Percentiles rank a stretch among this genome's conserved stretches.
Conservation (phyloP, 1,140 invertebrate species). For the Megalonaias nervosa region DNA sequence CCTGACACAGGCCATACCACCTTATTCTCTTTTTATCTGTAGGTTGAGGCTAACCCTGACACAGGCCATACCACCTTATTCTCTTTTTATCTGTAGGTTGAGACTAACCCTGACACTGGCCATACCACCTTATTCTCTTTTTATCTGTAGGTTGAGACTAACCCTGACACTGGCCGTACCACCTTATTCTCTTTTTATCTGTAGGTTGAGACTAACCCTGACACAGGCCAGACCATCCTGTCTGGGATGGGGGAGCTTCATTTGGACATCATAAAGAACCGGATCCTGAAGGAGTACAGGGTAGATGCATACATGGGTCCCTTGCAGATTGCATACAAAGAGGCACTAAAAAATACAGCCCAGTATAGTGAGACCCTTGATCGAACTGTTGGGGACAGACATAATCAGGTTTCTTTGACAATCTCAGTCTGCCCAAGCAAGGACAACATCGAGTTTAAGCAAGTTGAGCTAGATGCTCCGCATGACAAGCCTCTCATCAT, state of each 20-base stretch:
- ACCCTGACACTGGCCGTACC: too few species aligned
- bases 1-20: too few species aligned
- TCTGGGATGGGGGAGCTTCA: conserved; percentile 97
- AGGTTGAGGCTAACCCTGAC: too few species aligned
- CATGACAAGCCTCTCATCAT: conserved; percentile 46
- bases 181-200: conserved; percentile 67
- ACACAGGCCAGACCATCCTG: conserved; percentile 83
- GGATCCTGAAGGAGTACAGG: conserved; percentile 83
- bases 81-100: too few species aligned
- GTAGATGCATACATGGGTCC: conserved; percentile 94
- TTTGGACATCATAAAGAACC: conserved; percentile 89
- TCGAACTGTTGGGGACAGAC: conserved; percentile 76
- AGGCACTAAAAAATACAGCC: conserved; percentile 75
- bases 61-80: too few species aligned
- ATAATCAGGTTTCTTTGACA: conserved; percentile 54
- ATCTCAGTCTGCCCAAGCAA: conserved; percentile 50
- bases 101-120: too few species aligned
- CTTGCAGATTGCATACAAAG: conserved; percentile 87
- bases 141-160: too few species aligned
- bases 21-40: too few species aligned
- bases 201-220: conserved; percentile 80
- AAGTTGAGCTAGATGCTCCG: conserved; percentile 40
- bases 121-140: too few species aligned
- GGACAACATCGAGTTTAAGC: conserved; percentile 35
- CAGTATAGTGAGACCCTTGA: conserved; percentile 73